Evolutionary conservation across 2,113 vertebrate species (phyloP).

Genomic region (Odocoileus virginianus): DNA sequence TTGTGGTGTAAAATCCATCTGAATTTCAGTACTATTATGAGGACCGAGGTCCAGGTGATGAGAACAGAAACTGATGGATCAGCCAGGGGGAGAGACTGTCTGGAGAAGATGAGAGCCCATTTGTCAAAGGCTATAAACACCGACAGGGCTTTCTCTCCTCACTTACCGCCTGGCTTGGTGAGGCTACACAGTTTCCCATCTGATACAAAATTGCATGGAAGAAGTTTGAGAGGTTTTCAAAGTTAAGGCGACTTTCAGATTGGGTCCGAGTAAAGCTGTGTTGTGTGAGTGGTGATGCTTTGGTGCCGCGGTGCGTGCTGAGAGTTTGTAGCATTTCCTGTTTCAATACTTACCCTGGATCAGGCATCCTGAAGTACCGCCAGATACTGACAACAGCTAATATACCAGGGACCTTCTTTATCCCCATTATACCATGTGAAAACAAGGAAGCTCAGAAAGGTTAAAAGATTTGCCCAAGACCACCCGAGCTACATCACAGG

Average conservation of each 20-base stretch:
- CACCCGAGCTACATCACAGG: background rate
- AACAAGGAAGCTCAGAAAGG: conserved; percentile 37
- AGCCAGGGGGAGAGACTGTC: conserved; percentile 7
- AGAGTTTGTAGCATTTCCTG: background rate
- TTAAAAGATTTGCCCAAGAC: background rate
- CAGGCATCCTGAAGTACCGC: background rate
- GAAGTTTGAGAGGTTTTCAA: background rate
- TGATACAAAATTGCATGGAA: accelerated
- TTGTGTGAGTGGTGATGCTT: background rate
- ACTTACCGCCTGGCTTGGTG: background rate
- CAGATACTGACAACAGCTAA: accelerated
- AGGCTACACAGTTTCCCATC: background rate
- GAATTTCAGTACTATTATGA: conserved; percentile 35
- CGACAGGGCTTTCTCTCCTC: background rate
- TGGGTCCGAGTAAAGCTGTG: accelerated
- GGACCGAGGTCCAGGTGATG: background rate
- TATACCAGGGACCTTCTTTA: accelerated
- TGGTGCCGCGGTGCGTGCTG: accelerated
- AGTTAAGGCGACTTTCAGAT: background rate
- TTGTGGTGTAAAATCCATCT: conserved; percentile 26
- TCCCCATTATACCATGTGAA: background rate
- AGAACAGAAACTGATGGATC: background rate
- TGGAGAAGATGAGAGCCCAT: conserved; percentile 37
- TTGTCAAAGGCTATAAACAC: conserved; percentile 15
- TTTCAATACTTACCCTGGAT: accelerated